Conservation (phyloP, 2,113 vertebrate genomes). For the Salvelinus fontinalis region DNA sequence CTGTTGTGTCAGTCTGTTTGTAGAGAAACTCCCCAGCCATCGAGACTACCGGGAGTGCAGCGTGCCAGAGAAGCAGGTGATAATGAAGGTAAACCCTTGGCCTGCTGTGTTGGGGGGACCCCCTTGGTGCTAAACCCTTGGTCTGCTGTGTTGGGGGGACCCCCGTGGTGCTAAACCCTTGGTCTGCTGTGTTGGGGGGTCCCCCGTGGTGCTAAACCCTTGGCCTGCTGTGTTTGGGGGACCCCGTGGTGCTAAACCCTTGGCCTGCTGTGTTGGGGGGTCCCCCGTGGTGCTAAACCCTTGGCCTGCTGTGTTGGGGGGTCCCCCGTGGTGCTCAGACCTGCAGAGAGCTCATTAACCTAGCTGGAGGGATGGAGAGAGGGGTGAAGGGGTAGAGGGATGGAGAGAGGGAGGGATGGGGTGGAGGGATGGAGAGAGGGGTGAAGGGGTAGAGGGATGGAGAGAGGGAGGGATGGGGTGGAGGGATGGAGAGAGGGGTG, state of each 20-base stretch:
- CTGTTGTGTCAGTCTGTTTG: constrained; percentile 81
- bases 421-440: not conserved
- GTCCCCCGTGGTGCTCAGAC: not conserved
- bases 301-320: no score
- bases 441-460: no score
- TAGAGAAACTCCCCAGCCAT: constrained; percentile 92
- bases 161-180: constrained; percentile 44
- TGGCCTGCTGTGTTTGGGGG: no score
- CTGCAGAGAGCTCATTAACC: not conserved
- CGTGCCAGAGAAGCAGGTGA: constrained; percentile 90
- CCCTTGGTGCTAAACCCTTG: no score
- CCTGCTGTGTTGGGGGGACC: not conserved
- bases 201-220: not conserved
- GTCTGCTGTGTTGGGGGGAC: no score
- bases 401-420: not conserved
- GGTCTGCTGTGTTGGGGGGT: not conserved
- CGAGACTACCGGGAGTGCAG: constrained; percentile 90
- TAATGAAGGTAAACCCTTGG: constrained; percentile 85
- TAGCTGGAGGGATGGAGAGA: not conserved
- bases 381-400: not conserved
- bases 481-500: not conserved
- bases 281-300: not conserved
- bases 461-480: not conserved
- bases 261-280: not conserved
- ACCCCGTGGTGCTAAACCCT: constrained; percentile 43